Evolutionary conservation across 2,113 vertebrate genomes (phyloP).

Genomic region (Labrus mixtus): DNA sequence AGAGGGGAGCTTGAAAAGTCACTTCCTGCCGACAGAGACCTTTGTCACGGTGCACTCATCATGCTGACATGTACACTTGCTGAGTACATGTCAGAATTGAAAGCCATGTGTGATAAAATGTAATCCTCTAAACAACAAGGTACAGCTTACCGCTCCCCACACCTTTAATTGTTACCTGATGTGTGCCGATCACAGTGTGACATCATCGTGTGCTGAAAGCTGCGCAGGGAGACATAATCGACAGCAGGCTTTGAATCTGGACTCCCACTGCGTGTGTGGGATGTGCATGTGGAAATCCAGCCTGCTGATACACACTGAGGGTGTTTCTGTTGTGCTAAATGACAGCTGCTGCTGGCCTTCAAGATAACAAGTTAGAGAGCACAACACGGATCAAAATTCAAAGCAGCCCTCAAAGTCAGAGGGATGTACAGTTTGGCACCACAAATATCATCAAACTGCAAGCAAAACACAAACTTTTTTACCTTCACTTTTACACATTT

Average conservation of each 20-base stretch:
- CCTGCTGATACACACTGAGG: neutral
- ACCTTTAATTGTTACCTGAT: neutral
- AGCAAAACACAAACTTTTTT: too few species aligned
- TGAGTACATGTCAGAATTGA: constrained; percentile 3
- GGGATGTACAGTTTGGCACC: too few species aligned
- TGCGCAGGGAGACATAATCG: neutral
- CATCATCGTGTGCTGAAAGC: neutral
- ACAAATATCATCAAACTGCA: neutral
- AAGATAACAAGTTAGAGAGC: neutral
- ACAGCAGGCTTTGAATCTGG: neutral
- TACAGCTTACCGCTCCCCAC: neutral
- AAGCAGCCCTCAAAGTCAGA: neutral
- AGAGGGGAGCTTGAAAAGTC: constrained; percentile 42
- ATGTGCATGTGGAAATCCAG: neutral
- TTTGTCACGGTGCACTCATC: constrained; percentile 27
- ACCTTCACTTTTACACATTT: too few species aligned
- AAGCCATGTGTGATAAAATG: constrained; percentile 13
- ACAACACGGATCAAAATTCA: neutral
- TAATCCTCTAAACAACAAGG: neutral
- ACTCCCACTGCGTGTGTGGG: neutral
- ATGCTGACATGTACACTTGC: neutral
- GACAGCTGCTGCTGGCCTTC: neutral
- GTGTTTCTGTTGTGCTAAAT: neutral
- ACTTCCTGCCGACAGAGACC: constrained; percentile 45
- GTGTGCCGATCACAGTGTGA: neutral